phyloP scores from a whole-genome alignment of 2,888 invertebrate species.

The Eupsilia transversa region DNA sequence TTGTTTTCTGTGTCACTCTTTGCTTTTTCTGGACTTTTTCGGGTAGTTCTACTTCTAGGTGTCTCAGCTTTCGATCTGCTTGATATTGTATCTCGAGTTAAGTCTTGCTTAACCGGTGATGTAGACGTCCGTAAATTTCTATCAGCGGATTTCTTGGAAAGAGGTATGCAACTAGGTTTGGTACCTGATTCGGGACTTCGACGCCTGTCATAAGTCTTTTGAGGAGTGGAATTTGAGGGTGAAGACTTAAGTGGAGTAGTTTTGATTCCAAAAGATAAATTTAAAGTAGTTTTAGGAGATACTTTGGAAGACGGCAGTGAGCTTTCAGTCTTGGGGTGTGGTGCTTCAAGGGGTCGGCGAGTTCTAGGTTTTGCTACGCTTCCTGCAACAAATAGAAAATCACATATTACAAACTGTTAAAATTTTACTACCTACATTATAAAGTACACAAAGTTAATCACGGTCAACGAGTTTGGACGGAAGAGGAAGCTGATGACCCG shows the following conservation, averaged over 20 bases:
- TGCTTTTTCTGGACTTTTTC: constrained; percentile 85
- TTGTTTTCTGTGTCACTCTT: constrained; percentile 85
- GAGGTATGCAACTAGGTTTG: constrained; percentile 87
- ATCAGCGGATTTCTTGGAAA: constrained; percentile 83
- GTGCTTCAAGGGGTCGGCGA: constrained; percentile 84
- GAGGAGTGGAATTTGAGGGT: constrained; percentile 71
- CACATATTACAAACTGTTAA: constrained; percentile 38
- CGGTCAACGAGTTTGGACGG: constrained; percentile 69
- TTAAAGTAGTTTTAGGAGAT: constrained; percentile 85
- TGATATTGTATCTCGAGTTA: constrained; percentile 73
- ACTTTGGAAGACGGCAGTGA: constrained; percentile 88
- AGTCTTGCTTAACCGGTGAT: constrained; percentile 84
- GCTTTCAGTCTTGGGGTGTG: constrained; percentile 86
- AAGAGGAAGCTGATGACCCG: constrained; percentile 82
- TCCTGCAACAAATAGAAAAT: constrained; percentile 84
- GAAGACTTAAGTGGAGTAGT: constrained; percentile 79
- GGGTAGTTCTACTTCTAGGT: constrained; percentile 75
- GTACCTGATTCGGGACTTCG: constrained; percentile 80
- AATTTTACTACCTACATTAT: constrained; percentile 11
- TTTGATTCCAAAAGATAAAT: constrained; percentile 83
- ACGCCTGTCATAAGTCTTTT: constrained; percentile 82
- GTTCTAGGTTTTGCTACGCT: constrained; percentile 81
- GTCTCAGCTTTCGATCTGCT: constrained; percentile 81
- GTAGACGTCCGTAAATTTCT: constrained; percentile 78
- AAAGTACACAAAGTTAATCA: constrained; percentile 56